These are phyloP conservation scores for Radopholus similis DNA, from an alignment of 1,140 invertebrate species.

Conservation along the genomic window DNA sequence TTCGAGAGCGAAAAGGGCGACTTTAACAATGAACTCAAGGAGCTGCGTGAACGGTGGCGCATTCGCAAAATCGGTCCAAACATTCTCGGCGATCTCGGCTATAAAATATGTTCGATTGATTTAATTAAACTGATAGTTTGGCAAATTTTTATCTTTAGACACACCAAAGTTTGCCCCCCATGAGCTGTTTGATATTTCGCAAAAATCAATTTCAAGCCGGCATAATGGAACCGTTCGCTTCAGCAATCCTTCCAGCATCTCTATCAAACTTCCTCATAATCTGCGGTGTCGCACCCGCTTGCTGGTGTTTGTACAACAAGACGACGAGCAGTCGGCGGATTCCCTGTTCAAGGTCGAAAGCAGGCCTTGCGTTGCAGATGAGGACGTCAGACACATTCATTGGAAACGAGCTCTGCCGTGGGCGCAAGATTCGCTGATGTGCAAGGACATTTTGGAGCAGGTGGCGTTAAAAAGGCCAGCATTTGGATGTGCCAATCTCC, in stretches of 20 bases:
- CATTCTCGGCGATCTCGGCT: conserved; percentile 44
- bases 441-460: conserved; percentile 40
- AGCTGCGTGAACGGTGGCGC: conserved; percentile 43
- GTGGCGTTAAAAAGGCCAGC: conserved; percentile 7
- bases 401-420: conserved; percentile 41
- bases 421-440: conserved; percentile 41
- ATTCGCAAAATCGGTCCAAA: conserved; percentile 39
- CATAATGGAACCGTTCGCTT: neutral
- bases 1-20: neutral
- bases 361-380: neutral
- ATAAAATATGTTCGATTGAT: conserved; percentile 37
- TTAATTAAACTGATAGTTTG: neutral
- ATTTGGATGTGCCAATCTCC: neutral
- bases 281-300: conserved; percentile 9
- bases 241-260: neutral
- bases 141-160: conserved; percentile 6
- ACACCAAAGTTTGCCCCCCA: conserved; percentile 32
- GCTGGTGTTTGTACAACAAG: conserved; percentile 13
- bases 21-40: conserved; percentile 35
- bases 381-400: conserved; percentile 25
- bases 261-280: neutral
- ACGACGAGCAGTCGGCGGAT: conserved; percentile 10
- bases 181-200: conserved; percentile 43
- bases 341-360: conserved; percentile 11
- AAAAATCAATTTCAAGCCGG: conserved; percentile 15